Evolutionary conservation across 2,113 vertebrate species (phyloP).

Genomic region (Grantiella picta): DNA sequence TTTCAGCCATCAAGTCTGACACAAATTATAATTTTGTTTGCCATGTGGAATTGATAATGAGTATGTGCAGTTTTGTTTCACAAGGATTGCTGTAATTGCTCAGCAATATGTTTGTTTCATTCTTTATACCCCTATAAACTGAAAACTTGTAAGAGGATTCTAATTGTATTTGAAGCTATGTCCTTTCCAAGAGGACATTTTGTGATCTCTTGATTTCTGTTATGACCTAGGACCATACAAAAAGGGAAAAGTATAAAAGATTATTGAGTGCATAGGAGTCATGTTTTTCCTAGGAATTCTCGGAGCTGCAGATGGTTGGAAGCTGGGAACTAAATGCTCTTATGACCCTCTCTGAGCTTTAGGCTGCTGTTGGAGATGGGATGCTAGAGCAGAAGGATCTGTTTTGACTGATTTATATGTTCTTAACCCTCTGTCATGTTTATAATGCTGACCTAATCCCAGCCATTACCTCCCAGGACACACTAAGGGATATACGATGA

Average conservation of each 20-base stretch:
- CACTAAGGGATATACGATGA: neutral
- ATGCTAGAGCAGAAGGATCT: neutral
- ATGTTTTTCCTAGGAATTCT: neutral
- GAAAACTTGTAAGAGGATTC: neutral
- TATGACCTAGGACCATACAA: neutral
- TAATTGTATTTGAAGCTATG: neutral
- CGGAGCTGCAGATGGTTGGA: neutral
- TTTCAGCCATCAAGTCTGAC: neutral
- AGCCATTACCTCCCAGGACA: neutral
- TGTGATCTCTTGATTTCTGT: neutral
- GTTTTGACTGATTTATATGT: neutral
- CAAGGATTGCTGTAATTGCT: neutral
- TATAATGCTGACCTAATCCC: neutral
- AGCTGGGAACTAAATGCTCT: neutral
- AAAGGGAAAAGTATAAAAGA: neutral
- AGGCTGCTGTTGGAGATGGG: neutral
- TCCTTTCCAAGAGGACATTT: neutral
- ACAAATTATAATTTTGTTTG: neutral
- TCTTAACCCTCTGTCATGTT: neutral
- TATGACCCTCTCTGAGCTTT: neutral
- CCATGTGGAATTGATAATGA: neutral
- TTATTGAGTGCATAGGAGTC: neutral
- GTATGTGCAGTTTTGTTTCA: neutral
- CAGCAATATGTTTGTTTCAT: neutral
- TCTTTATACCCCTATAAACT: neutral